Evolutionary conservation across 2,888 invertebrate species (phyloP), one percentile per base, ranked within the genome.

Genomic region (Hirtodrosophila histrioides): DNA sequence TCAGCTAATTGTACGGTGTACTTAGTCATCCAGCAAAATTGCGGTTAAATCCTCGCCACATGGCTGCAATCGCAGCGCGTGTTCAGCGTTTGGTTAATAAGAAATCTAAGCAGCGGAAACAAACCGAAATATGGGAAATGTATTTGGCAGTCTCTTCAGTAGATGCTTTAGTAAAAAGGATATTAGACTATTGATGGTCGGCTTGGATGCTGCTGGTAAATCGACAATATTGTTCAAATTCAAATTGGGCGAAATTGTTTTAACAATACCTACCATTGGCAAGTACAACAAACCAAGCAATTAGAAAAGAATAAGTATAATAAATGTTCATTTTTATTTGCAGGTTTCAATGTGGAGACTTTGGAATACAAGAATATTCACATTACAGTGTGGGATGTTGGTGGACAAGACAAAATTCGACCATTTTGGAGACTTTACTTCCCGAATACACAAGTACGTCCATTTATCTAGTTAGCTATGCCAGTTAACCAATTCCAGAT

Each of bases 181-280:
- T 94, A 99, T 99, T 99, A 96, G 99, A 94, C 99, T 99, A 95
- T 94, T 99, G 93, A 99, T 99, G 99, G 98, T 98, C 89, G 98
- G 98, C 92, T 95, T 98, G 92, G 99, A 99, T 94, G 99, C 99
- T 91, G 99, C 99, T 93, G 99, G 99, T 94, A 99, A 99, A 96
- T 99, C 99, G 92, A 99, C 99, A 93, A 99, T 99, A 94, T 94
- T 99, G 93, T 99, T 99, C 95, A 31, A 9, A 5, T 7, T 31
- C 4, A 31, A 31, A 31, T 9, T 31, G 31, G 31, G 31, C 3
- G 31, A 31, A 31, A 7, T 9, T 8, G 9, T 9, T 8, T 4
- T 7, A 31, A 31, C 9, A 7, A 31, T 9, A 31, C 31, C 31
- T 31, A 31, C 31, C 1, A 31, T 31, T 31, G 31, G 31, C 6